Evolutionary conservation across 2,888 invertebrate genomes (phyloP).

Genomic region (Catocala sponsa): DNA sequence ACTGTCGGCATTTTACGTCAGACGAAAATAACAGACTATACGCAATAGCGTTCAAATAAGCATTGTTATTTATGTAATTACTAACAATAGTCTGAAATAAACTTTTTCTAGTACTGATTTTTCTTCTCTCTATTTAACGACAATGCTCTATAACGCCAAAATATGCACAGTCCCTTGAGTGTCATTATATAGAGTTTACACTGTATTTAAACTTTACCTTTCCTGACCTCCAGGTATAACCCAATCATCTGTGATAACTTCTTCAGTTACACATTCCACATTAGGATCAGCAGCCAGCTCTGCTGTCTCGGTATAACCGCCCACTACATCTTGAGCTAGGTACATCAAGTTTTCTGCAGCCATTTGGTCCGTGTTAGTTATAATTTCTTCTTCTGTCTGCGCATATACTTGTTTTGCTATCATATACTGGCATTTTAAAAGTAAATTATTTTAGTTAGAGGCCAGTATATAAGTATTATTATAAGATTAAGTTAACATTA

Average conservation of each 20-base stretch:
- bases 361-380: conserved; percentile 87
- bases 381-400: conserved; percentile 76
- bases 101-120: too few relatives aligned
- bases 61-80: too few relatives aligned
- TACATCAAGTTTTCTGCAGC: conserved; percentile 90
- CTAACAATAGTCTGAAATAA: too few relatives aligned
- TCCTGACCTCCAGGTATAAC: conserved; percentile 91
- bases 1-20: too few relatives aligned
- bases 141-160: too few relatives aligned
- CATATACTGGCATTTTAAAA: conserved; percentile 28
- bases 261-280: conserved; percentile 91
- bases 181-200: too few relatives aligned
- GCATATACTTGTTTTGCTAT: conserved; percentile 39
- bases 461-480: too few relatives aligned
- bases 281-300: conserved; percentile 77
- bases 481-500: too few relatives aligned
- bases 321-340: conserved; percentile 87
- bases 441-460: background rate
- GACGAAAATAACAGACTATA: too few relatives aligned
- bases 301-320: conserved; percentile 74
- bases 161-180: too few relatives aligned
- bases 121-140: too few relatives aligned
- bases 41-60: too few relatives aligned
- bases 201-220: conserved; percentile 82
- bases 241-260: conserved; percentile 95